Percentiles rank a stretch among this genome's conserved stretches.
Evolutionary conservation across 2,888 invertebrate species (phyloP).

Genomic region (Timandra comae): DNA sequence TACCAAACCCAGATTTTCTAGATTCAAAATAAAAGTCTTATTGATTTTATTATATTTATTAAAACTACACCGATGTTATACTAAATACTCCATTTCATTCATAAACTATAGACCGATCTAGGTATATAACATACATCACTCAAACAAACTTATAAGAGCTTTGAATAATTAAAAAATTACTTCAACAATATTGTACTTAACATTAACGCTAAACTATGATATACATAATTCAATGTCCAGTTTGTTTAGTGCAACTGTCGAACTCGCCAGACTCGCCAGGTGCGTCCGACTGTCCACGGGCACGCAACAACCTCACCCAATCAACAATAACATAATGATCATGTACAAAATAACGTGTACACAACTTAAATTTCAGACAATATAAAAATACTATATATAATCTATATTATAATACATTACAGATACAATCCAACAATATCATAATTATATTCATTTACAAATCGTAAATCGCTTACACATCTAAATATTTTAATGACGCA

Average conservation of each 20-base stretch:
- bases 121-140: conserved; percentile 58
- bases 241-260: conserved; percentile 22
- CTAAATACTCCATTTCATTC: conserved; percentile 50
- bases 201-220: conserved; percentile 58
- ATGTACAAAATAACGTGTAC: conserved; percentile 38
- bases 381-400: conserved; percentile 63
- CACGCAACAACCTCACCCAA: conserved; percentile 18
- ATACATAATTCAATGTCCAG: conserved; percentile 33
- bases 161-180: conserved; percentile 54
- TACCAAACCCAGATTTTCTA: too few species aligned
- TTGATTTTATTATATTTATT: conserved; percentile 63
- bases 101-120: conserved; percentile 47
- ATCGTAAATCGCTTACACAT: conserved; percentile 48
- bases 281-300: conserved; percentile 3
- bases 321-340: conserved; percentile 38
- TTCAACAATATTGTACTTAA: conserved; percentile 74
- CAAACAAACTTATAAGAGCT: conserved; percentile 62
- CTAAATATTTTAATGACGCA: conserved; percentile 44
- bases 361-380: conserved; percentile 46
- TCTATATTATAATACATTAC: conserved; percentile 63
- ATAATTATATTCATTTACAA: conserved; percentile 69
- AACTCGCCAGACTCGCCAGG: conserved; percentile 20
- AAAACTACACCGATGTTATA: conserved; percentile 67
- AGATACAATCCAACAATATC: conserved; percentile 67
- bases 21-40: conserved; percentile 27